A percentile compares a stretch with the other conserved stretches of the same genome.
Evolutionary conservation across 1,140 invertebrate genomes (phyloP).

Genomic region (Ceratosolen solmsi): DNA sequence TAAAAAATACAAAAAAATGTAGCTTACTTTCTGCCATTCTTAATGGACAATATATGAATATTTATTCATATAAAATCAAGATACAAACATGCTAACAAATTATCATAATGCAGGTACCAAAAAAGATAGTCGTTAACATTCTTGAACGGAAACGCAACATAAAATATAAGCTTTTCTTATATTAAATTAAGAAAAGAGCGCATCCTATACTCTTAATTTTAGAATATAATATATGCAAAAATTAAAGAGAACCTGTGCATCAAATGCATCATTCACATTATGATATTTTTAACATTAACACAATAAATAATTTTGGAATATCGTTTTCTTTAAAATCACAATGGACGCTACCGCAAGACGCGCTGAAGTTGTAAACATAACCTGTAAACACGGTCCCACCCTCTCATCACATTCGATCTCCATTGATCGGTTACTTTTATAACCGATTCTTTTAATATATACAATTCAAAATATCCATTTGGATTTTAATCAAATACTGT

Average conservation of each 20-base stretch:
- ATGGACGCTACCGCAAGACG: conserved; percentile 39
- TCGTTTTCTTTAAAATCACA: conserved; percentile 36
- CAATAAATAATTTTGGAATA: conserved; percentile 7
- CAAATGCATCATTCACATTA: neutral
- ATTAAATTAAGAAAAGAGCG: neutral
- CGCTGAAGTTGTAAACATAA: conserved; percentile 44
- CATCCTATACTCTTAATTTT: neutral
- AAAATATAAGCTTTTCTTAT: neutral
- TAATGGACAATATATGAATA: neutral
- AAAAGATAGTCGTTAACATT: neutral
- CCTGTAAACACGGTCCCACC: conserved; percentile 22
- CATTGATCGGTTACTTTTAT: neutral
- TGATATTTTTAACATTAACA: conserved; percentile 31
- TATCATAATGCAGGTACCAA: neutral
- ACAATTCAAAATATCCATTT: no score
- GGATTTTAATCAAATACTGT: no score
- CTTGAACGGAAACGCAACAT: neutral
- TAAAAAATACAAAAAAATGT: conserved; percentile 15
- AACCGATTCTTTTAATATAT: neutral
- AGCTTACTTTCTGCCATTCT: conserved; percentile 53
- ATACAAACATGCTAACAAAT: neutral
- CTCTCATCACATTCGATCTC: neutral
- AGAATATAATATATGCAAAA: neutral
- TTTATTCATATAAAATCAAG: neutral
- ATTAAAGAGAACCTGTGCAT: neutral